Conservation (phyloP, 2,113 vertebrate genomes). For the Zosterops japonicus region DNA sequence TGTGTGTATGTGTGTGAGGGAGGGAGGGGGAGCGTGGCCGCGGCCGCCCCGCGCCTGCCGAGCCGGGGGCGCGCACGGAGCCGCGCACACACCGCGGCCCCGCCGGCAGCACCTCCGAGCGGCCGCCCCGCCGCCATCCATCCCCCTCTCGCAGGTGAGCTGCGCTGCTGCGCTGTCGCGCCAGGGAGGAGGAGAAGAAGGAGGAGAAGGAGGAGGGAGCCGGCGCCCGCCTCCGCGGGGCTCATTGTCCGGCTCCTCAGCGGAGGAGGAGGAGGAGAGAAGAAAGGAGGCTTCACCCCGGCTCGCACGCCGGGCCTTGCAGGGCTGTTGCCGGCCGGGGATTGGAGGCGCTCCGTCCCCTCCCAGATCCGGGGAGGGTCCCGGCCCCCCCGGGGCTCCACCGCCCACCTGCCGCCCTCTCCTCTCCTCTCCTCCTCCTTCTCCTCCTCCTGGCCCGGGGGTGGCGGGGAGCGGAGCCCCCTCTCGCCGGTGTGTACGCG, state of each 20-base stretch:
- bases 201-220: not conserved
- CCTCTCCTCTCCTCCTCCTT: too few species aligned
- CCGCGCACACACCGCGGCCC: not conserved
- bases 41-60: too few species aligned
- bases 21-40: too few species aligned
- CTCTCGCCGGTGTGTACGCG: not conserved
- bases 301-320: not conserved
- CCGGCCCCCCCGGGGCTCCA: not conserved
- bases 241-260: not conserved
- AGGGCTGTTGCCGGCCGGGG: not conserved
- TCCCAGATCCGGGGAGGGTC: conserved; percentile 56
- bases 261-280: not conserved
- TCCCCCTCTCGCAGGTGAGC: not conserved
- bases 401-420: not conserved
- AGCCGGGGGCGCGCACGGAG: not conserved
- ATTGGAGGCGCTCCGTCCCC: conserved; percentile 35
- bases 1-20: too few species aligned
- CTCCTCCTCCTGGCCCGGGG: not conserved
- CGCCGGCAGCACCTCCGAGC: not conserved
- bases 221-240: not conserved
- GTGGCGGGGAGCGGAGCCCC: not conserved
- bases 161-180: not conserved
- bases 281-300: not conserved
- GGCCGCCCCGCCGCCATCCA: not conserved
- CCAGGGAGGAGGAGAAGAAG: not conserved